Evolutionary conservation across 2,113 vertebrate genomes (phyloP), one percentile per base, ranked within the genome.

Genomic region (Syrmaticus mikado): DNA sequence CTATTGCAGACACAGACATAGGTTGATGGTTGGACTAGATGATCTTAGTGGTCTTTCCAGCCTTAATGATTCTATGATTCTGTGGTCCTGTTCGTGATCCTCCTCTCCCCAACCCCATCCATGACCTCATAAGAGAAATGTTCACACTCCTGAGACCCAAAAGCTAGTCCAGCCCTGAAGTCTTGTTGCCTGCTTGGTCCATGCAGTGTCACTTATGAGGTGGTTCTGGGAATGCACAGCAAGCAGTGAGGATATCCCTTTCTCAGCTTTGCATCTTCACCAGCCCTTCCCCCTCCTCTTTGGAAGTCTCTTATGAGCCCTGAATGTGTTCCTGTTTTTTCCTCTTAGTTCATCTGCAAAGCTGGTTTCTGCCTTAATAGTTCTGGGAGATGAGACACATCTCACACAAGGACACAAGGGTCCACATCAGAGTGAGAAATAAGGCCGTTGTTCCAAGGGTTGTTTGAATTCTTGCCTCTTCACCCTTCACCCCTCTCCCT

Each of bases 391-490:
- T 19, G 18, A 70, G 46, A 48, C 46, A 48, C 21, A 48, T 24
- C 46, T 48, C 46, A 22, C 21, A 48, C 46, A 48, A 22, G 46
- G 46, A 48, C 46, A 48, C 46, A 57, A 32, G 85, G 52, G 22
- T 68, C 72, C 52, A n/a, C 52, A 87, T 6, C 32, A 92, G 50
- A 45, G 25, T 65, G 34, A 80, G 60, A 74, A 93, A 92, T 0
- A 1, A 60, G 71, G 77, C 46, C 70, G 22, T 8, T n/a, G 27
- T 53, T 52, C 30, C 27, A 53, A 53, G 43, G 53, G 30, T 78
- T 94, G 45, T 80, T 85, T 82, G 41, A 71, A 67, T 94, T 96
- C 48, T 78, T 93, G 25, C 50, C 25, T 85, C 38, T 82, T 93
- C 78, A 92, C 48, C 66, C 45, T 10, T 90, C 48, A 72, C 67